These are phyloP conservation scores for Ceramica pisi DNA, from an alignment of 2,888 invertebrate species.

Conservation along the genomic window DNA sequence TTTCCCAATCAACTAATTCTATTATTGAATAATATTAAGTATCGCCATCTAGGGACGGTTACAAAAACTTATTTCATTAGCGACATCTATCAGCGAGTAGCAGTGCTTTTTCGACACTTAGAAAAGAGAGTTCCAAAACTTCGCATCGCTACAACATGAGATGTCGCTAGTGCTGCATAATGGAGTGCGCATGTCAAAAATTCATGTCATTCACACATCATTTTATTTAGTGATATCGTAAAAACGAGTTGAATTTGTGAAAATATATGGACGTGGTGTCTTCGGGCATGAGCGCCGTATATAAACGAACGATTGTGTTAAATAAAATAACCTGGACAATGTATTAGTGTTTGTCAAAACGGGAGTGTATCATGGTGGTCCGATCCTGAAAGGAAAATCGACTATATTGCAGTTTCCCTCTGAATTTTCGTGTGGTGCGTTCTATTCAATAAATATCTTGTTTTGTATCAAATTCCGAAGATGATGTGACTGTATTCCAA, in stretches of 20 bases:
- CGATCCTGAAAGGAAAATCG: slow-evolving; percentile 70
- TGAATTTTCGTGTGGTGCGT: slow-evolving; percentile 66
- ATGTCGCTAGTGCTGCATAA: slow-evolving; percentile 73
- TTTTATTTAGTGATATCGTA: slow-evolving; percentile 87
- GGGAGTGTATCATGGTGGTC: slow-evolving; percentile 70
- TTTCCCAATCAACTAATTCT: neutral
- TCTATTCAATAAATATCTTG: slow-evolving; percentile 60
- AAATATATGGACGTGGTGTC: slow-evolving; percentile 80
- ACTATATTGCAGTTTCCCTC: slow-evolving; percentile 77
- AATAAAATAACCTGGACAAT: slow-evolving; percentile 70
- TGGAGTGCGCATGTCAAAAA: slow-evolving; percentile 89
- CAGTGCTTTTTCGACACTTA: slow-evolving; percentile 5
- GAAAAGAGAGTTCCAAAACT: neutral
- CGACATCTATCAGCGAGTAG: slow-evolving; percentile 71
- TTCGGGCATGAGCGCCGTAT: slow-evolving; percentile 78
- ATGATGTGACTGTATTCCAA: slow-evolving; percentile 78
- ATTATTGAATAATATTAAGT: neutral
- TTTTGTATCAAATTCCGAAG: slow-evolving; percentile 76
- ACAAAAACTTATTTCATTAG: slow-evolving; percentile 1
- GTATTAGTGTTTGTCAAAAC: slow-evolving; percentile 71
- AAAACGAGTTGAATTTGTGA: slow-evolving; percentile 84
- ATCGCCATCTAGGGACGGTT: slow-evolving; percentile 11
- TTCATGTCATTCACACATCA: slow-evolving; percentile 86
- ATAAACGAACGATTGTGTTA: slow-evolving; percentile 76
- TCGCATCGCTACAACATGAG: slow-evolving; percentile 58